These are phyloP conservation scores for Gryllus longicercus DNA, from an alignment of 2,888 invertebrate species.

Conservation along the genomic window DNA sequence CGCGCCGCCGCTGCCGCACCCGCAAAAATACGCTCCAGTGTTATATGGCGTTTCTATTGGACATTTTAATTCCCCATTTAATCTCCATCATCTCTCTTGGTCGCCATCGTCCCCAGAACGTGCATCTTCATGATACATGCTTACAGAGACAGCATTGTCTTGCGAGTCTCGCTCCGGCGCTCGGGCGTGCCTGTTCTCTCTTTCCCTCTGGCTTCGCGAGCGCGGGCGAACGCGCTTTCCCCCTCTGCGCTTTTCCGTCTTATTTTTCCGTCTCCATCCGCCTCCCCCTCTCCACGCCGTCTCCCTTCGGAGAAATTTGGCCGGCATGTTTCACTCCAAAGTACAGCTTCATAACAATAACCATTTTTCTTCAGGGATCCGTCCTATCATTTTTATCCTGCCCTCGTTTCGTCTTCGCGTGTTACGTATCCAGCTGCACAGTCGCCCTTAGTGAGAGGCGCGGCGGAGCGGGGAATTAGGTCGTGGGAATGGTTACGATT, in stretches of 20 bases:
- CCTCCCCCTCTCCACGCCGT: too few relatives aligned
- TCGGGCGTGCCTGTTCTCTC: neutral
- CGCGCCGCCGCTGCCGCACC: neutral
- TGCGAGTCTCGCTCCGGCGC: slow-evolving; percentile 1
- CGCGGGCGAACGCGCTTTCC: too few relatives aligned
- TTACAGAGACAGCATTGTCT: slow-evolving; percentile 1
- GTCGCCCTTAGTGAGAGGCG: neutral
- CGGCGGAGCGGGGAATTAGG: neutral
- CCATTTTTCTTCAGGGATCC: neutral
- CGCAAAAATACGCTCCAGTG: neutral
- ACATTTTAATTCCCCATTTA: slow-evolving; percentile 17
- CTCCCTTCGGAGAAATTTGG: slow-evolving; percentile 17
- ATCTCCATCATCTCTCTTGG: slow-evolving; percentile 17
- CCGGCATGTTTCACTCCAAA: slow-evolving; percentile 17
- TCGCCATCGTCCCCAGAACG: slow-evolving; percentile 6
- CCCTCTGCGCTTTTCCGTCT: neutral
- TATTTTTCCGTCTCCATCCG: neutral
- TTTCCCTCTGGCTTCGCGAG: neutral
- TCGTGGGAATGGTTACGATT: too few relatives aligned
- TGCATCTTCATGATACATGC: slow-evolving; percentile 17
- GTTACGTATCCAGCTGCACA: neutral
- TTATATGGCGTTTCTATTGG: slow-evolving; percentile 17
- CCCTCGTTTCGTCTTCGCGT: neutral
- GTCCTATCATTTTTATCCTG: neutral
- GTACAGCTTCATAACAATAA: slow-evolving; percentile 17